Base-by-base conservation (phyloP, 2,797 vertebrate genomes). In the Melanogrammus aeglefinus region DNA sequence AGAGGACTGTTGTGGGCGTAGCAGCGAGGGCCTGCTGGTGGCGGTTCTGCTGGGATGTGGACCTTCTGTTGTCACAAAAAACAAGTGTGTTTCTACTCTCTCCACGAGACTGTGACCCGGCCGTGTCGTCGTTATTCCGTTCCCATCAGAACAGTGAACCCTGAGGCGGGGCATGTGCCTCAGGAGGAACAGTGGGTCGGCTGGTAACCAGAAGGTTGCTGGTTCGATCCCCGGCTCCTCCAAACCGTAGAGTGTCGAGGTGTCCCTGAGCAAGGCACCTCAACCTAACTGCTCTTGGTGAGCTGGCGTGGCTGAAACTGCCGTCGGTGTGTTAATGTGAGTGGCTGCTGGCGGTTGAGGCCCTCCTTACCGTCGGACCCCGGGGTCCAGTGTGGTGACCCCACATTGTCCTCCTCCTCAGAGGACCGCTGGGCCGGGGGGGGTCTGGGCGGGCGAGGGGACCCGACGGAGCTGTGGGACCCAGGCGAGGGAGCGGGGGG, bases 1-100 rank as follows among this genome's bases (percentile, higher is more conserved):
- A 33, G 85, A 84, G n/a, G 81, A 79, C 75, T 21, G 38, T 8
- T 35, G 5, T 47, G 73, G 57, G 14, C 1, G 3, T 14, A 1
- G 33, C 1, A 13, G 0, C 0, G 72, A 3, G 9, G 72, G 12
- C 35, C 8, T 13, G 72, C 35, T 73, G 72, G 16, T 38, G 41
- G 13, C 1, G 41, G 41, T 13, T 2, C 10, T 44, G 2, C 36
- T 0, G 33, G 72, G 72, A 39, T 5, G 72, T 1, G 18, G 35
- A 2, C 38, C 27, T 27, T 69, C 63, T 69, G 63, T 29, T 12
- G 63, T 27, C 63, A 69, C 24, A 69, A 27, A 27, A 9, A 69
- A 27, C 24, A 69, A 27, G n/a, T 6, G n/a, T 69, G n/a, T 69
- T 27, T 69, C 2, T 1, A 69, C 4, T 9, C n/a, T 12, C 1